Evolutionary conservation across 2,797 vertebrate species (phyloP).

Genomic region (Enteromius fasciolatus): DNA sequence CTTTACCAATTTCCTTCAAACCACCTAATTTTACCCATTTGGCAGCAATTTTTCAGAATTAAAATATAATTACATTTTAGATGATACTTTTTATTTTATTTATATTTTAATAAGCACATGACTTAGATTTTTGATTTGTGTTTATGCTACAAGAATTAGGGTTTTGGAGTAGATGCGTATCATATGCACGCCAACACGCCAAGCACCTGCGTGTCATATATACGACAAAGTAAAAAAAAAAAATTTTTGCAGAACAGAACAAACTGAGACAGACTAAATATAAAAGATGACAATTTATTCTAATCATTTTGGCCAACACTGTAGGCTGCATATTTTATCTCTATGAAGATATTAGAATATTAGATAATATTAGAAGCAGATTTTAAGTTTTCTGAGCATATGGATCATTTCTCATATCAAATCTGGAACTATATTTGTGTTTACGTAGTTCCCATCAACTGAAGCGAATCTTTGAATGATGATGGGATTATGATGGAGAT

Average conservation of each 20-base stretch:
- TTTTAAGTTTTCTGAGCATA: conserved; percentile 2
- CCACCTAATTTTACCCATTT: not conserved
- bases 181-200: too few species aligned
- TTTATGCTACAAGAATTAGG: too few species aligned
- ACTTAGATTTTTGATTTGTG: too few species aligned
- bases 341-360: not conserved
- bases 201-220: too few species aligned
- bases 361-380: not conserved
- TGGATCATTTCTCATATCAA: not conserved
- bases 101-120: not conserved
- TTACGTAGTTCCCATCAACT: conserved; percentile 27
- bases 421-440: conserved; percentile 17
- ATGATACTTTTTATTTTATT: not conserved
- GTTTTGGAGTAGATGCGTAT: too few species aligned
- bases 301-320: not conserved
- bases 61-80: not conserved
- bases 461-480: conserved; percentile 42
- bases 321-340: not conserved
- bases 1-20: not conserved
- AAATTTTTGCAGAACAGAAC: too few species aligned
- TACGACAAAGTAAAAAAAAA: too few species aligned
- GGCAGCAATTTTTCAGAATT: not conserved
- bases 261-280: too few species aligned
- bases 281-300: not conserved
- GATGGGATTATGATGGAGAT: conserved; percentile 47